Evolutionary conservation across 2,797 vertebrate genomes (phyloP).

Genomic region (Octomys mimax): DNA sequence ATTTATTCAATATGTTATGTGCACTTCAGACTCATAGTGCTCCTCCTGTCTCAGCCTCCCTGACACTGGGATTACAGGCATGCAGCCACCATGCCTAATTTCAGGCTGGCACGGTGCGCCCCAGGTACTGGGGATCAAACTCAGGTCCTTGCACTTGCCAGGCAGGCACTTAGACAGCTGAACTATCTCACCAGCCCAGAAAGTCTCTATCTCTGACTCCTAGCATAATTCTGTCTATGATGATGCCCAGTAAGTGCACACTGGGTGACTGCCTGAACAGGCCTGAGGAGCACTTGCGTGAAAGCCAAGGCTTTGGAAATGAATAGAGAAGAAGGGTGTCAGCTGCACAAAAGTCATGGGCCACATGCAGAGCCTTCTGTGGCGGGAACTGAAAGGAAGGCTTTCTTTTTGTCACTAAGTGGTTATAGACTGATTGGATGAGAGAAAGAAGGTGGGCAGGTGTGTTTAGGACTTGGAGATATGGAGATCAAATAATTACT

Average conservation of each 20-base stretch:
- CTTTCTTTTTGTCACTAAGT: background rate
- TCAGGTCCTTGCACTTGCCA: no score
- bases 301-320: background rate
- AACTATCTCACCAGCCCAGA: no score
- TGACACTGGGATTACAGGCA: no score
- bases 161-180: no score
- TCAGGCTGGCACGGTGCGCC: no score
- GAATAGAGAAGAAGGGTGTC: background rate
- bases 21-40: no score
- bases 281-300: no score
- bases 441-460: background rate
- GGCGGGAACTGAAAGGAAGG: background rate
- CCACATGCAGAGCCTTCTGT: background rate
- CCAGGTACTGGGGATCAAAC: background rate
- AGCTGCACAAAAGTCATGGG: background rate
- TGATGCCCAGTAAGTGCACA: background rate
- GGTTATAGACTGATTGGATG: background rate
- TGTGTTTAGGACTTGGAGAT: accelerated
- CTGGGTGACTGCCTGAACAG: background rate
- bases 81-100: no score
- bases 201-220: background rate
- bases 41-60: no score
- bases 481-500: background rate
- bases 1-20: no score
- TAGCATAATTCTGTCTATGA: background rate